These are phyloP conservation scores for Mallotus villosus DNA, from an alignment of 2,797 vertebrate species.

Conservation along the genomic window DNA sequence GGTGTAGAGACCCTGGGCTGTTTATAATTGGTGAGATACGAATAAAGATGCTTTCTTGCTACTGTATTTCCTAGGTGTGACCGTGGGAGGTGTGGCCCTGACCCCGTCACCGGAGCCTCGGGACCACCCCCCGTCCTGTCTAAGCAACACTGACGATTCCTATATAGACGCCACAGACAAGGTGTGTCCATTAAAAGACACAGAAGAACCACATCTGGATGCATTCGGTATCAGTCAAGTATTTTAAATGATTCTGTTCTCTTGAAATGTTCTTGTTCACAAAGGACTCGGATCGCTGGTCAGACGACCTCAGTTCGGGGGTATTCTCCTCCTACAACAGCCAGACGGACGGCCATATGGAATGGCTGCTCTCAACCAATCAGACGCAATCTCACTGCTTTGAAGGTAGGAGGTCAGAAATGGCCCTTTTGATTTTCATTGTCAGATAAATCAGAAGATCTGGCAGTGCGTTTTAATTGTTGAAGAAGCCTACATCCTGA, in stretches of 20 bases:
- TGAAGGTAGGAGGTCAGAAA: slow-evolving; percentile 73
- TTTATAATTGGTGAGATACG: background rate
- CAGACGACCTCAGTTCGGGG: slow-evolving; percentile 92
- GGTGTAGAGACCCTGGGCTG: too few species aligned
- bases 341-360: slow-evolving; percentile 76
- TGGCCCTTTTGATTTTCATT: background rate
- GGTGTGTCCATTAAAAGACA: slow-evolving; percentile 58
- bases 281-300: slow-evolving; percentile 84
- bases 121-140: slow-evolving; percentile 85
- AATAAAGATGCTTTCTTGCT: background rate
- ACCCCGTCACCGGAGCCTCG: slow-evolving; percentile 85
- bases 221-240: background rate
- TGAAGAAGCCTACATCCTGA: background rate
- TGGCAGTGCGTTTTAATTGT: too few species aligned
- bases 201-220: background rate
- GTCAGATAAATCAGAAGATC: background rate
- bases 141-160: slow-evolving; percentile 82
- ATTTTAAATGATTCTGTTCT: background rate
- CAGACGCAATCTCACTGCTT: slow-evolving; percentile 79
- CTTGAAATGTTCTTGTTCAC: too few species aligned
- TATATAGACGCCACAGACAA: slow-evolving; percentile 80
- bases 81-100: slow-evolving; percentile 74
- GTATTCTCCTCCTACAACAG: slow-evolving; percentile 90
- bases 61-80: slow-evolving; percentile 70
- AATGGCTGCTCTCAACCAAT: slow-evolving; percentile 76